Base-by-base conservation (phyloP, 2,888 invertebrate genomes). In the Tenthredo distinguenda region DNA sequence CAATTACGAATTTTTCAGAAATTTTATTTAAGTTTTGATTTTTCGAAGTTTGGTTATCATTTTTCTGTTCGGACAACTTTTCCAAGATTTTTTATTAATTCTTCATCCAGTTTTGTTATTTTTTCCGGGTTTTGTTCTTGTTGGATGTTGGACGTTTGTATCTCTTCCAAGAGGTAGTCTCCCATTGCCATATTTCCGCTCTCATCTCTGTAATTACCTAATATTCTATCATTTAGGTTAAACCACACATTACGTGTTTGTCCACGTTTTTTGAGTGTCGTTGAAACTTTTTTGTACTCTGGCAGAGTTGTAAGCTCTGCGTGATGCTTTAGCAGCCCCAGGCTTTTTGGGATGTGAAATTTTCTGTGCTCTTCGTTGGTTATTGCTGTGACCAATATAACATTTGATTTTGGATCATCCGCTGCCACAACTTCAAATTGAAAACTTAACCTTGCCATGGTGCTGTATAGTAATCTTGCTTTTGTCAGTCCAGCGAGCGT, bases 1-100 rank as follows among this genome's bases (percentile, higher is more conserved):
- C 86, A 58, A 87, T 72, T 40, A 72, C 15, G 9, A 72, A 72
- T 40, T 40, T 72, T 72, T 87, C 77, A 83, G 74, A 84, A 86
- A 86, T 47, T 68, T 72, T 50, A 65, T 84, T 34, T 81, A 81
- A 34, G 72, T 62, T 79, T 86, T 86, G 37, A 65, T 86, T 86
- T 86, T 79, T 43, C 50, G 40, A 15, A 82, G 58, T 55, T 71
- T n/a, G 12, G 65, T 71, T 84, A 21, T 76, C 76, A 47, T 85
- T 65, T n/a, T 55, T 83, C 21, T 84, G 79, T 72, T 72, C 71
- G 2, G 37, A 40, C 21, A 84, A n/a, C n/a, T 72, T 72, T 72
- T 72, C 71, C 18, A 72, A 40, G 15, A 72, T 37, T 40, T 40
- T 40, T 72, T 10, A 40, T 37, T 72, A 72, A 40, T 21, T 37